Evolutionary conservation across 2,888 invertebrate genomes (phyloP).

Genomic region (Lamellibrachia columna): DNA sequence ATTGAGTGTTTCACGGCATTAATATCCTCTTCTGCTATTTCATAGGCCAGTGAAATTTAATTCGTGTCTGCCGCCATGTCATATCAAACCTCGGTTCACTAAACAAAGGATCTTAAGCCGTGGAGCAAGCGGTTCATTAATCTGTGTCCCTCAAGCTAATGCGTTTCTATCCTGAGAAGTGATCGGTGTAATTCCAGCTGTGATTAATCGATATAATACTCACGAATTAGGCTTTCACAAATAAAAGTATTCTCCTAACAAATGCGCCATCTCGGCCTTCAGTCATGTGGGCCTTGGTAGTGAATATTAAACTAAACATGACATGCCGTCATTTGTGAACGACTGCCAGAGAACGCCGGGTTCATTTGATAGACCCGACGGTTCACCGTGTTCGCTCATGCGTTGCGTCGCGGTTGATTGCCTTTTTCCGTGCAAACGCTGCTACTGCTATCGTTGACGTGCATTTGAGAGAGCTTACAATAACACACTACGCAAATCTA

Average conservation of each 20-base stretch:
- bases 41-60: too few relatives aligned
- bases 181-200: not conserved
- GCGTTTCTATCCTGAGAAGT: not conserved
- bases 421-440: not conserved
- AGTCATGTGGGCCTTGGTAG: not conserved
- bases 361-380: not conserved
- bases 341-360: not conserved
- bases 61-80: not conserved
- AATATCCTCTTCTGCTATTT: not conserved
- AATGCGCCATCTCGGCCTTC: not conserved
- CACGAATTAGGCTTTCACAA: not conserved
- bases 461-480: not conserved
- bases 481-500: not conserved
- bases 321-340: not conserved
- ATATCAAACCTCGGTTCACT: not conserved
- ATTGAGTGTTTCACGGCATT: not conserved
- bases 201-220: not conserved
- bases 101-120: not conserved
- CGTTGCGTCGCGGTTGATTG: not conserved
- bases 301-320: not conserved
- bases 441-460: not conserved
- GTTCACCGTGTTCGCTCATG: not conserved
- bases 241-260: not conserved
- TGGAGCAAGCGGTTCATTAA: not conserved
- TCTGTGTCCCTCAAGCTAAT: not conserved